Evolutionary conservation across 2,797 vertebrate genomes (phyloP).

Genomic region (Rhinogobio ventralis): DNA sequence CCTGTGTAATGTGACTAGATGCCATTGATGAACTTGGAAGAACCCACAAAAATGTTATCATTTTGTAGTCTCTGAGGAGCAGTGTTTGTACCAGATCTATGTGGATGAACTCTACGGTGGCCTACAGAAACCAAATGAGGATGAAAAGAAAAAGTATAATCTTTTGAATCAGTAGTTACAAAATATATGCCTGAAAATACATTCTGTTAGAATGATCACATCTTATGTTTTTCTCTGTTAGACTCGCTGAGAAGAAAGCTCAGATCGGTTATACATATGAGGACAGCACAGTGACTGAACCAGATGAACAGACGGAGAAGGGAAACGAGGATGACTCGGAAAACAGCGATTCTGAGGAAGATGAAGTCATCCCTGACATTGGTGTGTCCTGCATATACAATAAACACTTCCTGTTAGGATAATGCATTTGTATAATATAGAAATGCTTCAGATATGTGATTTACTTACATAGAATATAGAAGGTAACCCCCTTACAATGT

Average conservation of each 20-base stretch:
- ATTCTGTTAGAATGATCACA: background rate
- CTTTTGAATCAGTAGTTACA: background rate
- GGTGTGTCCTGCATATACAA: conserved; percentile 74
- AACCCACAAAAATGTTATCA: conserved; percentile 52
- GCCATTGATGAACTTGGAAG: background rate
- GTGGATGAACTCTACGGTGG: conserved; percentile 95
- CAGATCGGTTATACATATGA: conserved; percentile 97
- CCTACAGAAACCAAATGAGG: conserved; percentile 92
- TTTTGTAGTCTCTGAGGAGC: conserved; percentile 91
- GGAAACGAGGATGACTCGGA: conserved; percentile 89
- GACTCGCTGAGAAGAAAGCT: conserved; percentile 92
- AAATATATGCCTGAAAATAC: background rate
- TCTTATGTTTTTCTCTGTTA: conserved; percentile 57
- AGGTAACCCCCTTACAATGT: background rate
- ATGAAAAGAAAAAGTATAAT: conserved; percentile 95
- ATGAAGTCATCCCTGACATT: conserved; percentile 95
- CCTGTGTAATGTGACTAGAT: conserved; percentile 13
- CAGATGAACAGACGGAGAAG: conserved; percentile 83
- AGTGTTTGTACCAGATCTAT: conserved; percentile 98
- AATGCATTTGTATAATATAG: background rate
- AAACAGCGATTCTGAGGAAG: conserved; percentile 92
- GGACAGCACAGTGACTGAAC: conserved; percentile 91
- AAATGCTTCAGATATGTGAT: background rate
- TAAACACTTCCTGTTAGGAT: background rate
- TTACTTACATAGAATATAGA: background rate